Percentiles rank a stretch among this genome's conserved stretches.
phyloP scores from a whole-genome alignment of 2,797 vertebrate species.

The Petrocephalus sullivani region DNA sequence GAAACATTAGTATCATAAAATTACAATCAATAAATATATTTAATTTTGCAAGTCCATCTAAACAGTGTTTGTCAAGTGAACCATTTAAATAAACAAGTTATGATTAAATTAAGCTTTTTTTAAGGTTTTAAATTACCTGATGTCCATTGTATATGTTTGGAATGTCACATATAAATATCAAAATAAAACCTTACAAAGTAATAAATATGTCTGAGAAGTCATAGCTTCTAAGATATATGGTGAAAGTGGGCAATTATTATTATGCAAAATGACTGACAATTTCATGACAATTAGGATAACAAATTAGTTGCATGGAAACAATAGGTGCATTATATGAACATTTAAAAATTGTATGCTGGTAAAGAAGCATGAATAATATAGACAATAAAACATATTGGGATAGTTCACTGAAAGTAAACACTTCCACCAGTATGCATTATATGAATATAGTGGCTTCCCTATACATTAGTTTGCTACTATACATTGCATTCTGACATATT shows the following conservation, averaged over 20 bases:
- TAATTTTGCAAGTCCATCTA: slow-evolving; percentile 45
- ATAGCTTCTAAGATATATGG: slow-evolving; percentile 21
- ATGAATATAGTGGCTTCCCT: background rate
- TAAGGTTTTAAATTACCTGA: slow-evolving; percentile 36
- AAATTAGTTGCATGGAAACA: background rate
- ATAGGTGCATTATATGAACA: background rate
- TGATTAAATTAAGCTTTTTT: slow-evolving; percentile 32
- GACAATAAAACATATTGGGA: background rate
- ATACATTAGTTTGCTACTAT: slow-evolving; percentile 9
- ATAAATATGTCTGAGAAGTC: slow-evolving; percentile 49
- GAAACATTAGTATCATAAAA: background rate
- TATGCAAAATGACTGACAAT: slow-evolving; percentile 22
- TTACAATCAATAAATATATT: slow-evolving; percentile 44
- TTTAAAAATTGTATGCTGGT: background rate
- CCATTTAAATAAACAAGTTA: slow-evolving; percentile 30
- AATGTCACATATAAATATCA: slow-evolving; percentile 68
- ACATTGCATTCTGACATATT: slow-evolving; percentile 9
- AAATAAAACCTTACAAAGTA: slow-evolving; percentile 41
- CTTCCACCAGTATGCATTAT: background rate
- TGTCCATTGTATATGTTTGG: slow-evolving; percentile 49
- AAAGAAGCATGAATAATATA: slow-evolving; percentile 3
- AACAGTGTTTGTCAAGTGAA: slow-evolving; percentile 34
- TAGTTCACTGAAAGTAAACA: background rate
- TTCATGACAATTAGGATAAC: slow-evolving; percentile 9
- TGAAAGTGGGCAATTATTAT: slow-evolving; percentile 28